Base-by-base conservation (phyloP, 2,888 invertebrate genomes). In the Theretra japonica region DNA sequence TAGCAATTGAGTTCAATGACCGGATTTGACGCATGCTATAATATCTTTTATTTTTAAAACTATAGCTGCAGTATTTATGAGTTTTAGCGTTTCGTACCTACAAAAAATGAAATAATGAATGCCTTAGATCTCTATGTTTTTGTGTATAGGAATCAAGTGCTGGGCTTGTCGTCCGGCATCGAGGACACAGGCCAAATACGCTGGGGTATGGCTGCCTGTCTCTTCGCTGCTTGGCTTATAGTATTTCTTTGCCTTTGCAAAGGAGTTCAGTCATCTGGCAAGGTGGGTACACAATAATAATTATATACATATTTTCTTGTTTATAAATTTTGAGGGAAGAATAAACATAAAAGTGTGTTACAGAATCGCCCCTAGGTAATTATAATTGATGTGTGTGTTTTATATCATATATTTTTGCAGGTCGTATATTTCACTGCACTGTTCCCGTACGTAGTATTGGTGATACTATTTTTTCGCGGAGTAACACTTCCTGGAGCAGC, bases 181-280 rank as follows among this genome's bases (percentile, higher is more conserved):
- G 96, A 96, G 85, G 96, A 96, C 78, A 96, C 96, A 0, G 96
- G 96, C 30, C 94, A 94, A 74, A 95, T 97, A 73, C 95, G 95
- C 74, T 95, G 95, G 90, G 95, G 96, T 72, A 95, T 98, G 91
- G 97, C 97, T 4, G 89, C 96, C 4, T 97, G 97, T 85, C 94
- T 98, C 17, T 92, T 97, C 2, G 92, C 96, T 71, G 97, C 97
- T 72, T 98, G 98, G 98, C 85, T 96, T 71, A 96, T 97, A 76
- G 97, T 97, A 28, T 97, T 97, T 83, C 93, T 97, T 62, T 97
- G 97, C 81, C 94, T 97, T 59, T 97, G 96, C 89, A 97, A 97
- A 90, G 97, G 97, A 48, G 97, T 97, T 17, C 97, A 97, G 88
- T 97, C 96, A 74, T 97, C 97, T 25, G 97, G 97, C 80, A 97